Conservation (phyloP, 2,113 vertebrate genomes). For the Ranitomeya variabilis region DNA sequence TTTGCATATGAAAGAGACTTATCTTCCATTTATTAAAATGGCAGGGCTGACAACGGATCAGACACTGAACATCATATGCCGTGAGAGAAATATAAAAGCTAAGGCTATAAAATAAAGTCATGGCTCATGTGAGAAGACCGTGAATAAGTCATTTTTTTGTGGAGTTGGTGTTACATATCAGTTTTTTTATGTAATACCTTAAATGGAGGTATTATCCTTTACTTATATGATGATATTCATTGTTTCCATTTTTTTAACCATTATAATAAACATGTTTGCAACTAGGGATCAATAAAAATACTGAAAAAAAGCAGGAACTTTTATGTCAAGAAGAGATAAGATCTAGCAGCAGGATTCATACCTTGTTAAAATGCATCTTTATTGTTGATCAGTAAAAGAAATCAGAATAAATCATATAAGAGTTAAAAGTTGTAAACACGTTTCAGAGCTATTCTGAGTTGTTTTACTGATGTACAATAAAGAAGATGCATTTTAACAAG, state of each 20-base stretch:
- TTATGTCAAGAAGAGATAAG: too few relatives aligned
- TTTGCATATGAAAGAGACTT: constrained; percentile 56
- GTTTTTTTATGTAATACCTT: neutral
- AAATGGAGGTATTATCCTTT: neutral
- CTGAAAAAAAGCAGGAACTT: too few relatives aligned
- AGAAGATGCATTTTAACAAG: too few relatives aligned
- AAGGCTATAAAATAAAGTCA: constrained; percentile 30
- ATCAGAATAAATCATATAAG: too few relatives aligned
- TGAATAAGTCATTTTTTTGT: constrained; percentile 5
- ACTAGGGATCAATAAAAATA: too few relatives aligned
- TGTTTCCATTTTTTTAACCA: neutral
- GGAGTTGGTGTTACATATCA: neutral
- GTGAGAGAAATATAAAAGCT: constrained; percentile 30
- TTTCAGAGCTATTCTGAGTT: too few relatives aligned
- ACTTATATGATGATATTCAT: neutral
- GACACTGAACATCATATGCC: neutral
- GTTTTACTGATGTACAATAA: too few relatives aligned
- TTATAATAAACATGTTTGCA: too few relatives aligned
- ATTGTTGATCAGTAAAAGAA: too few relatives aligned
- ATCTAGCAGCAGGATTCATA: too few relatives aligned
- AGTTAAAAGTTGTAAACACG: too few relatives aligned
- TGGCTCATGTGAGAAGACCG: neutral
- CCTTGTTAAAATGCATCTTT: too few relatives aligned
- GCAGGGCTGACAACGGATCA: constrained; percentile 42
- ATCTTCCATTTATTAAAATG: constrained; percentile 49